Base-by-base conservation (phyloP, 2,113 vertebrate species). In the Acanthochromis polyacanthus region DNA sequence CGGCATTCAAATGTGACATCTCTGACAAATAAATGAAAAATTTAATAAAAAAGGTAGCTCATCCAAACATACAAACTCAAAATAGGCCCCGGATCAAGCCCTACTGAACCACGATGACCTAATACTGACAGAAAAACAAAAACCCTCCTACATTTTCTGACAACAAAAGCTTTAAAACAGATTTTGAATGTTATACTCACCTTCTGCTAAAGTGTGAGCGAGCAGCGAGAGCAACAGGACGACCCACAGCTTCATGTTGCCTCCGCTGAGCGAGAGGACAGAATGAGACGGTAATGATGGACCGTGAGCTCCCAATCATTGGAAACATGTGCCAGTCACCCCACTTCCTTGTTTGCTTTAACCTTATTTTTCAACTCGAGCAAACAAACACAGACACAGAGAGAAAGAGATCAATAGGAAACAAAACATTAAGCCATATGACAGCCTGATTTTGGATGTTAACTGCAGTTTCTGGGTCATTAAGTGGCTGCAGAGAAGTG, bases 251-350 rank as follows among this genome's bases (percentile, higher is more conserved):
- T 45, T 91, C 95, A 95, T 96, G 83, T 78, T 89, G 71, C 17
- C 86, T 87, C 75, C 48, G 66, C 19, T 19, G 66, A 58, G 67
- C 65, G 16, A 55, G 61, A 75, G 40, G 58, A 71, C 69, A 70
- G 73, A 89, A 69, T 88, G 78, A 88, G 58, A 40, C 11, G 61
- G 58, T 71, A 86, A 88, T 60, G 80, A 68, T 4, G 51, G 38
- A 67, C 71, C 16, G 48, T 75, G 78, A 75, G 81, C 79, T 81
- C 50, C 48, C 51, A 87, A 87, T 92, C 78, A 91, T 81, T 90
- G 84, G 81, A 90, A 84, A 55, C 88, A 83, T 71, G 86, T 81
- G 93, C 91, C 90, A 93, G 80, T 93, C 78, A 91, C 84, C 93
- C 88, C 48, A 1, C 62, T 46, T 76, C 60, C 66, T 73, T 93